A percentile compares a stretch with the other conserved stretches of the same genome.
phyloP scores from a whole-genome alignment of 2,888 invertebrate species.

The Heliconius sara region DNA sequence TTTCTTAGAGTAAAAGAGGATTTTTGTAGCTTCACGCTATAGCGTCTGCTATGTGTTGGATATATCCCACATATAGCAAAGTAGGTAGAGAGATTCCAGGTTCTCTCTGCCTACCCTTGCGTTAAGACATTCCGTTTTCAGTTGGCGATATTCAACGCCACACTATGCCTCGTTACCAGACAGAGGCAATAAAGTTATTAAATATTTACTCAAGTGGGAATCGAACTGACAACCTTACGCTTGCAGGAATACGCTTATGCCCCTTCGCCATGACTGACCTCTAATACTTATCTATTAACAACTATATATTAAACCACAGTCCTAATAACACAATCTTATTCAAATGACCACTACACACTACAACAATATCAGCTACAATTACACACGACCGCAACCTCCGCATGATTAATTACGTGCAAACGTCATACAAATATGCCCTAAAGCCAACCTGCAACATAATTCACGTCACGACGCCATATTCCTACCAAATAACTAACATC shows the following conservation, averaged over 20 bases:
- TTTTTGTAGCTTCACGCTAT: too few species aligned
- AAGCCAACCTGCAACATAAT: constrained; percentile 20
- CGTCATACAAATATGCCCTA: constrained; percentile 30
- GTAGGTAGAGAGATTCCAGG: too few species aligned
- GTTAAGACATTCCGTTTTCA: too few species aligned
- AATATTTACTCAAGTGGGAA: neutral
- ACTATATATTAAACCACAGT: neutral
- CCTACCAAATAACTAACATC: constrained; percentile 29
- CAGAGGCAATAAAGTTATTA: neutral
- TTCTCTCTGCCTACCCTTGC: too few species aligned
- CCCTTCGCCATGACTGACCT: neutral
- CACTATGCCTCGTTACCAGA: neutral
- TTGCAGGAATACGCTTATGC: neutral
- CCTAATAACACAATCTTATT: constrained; percentile 7
- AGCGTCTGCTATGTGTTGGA: too few species aligned
- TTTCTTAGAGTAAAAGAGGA: too few species aligned
- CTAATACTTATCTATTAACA: neutral
- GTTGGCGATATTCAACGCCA: neutral
- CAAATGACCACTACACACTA: neutral
- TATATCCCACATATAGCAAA: too few species aligned
- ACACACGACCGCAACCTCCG: constrained; percentile 25
- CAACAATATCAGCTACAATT: constrained; percentile 20
- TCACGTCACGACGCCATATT: constrained; percentile 28
- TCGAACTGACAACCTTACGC: neutral
- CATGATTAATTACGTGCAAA: constrained; percentile 35